phyloP scores from a whole-genome alignment of 53 echinoderm and acorn worm genomes.

The Stichopus horrens region DNA sequence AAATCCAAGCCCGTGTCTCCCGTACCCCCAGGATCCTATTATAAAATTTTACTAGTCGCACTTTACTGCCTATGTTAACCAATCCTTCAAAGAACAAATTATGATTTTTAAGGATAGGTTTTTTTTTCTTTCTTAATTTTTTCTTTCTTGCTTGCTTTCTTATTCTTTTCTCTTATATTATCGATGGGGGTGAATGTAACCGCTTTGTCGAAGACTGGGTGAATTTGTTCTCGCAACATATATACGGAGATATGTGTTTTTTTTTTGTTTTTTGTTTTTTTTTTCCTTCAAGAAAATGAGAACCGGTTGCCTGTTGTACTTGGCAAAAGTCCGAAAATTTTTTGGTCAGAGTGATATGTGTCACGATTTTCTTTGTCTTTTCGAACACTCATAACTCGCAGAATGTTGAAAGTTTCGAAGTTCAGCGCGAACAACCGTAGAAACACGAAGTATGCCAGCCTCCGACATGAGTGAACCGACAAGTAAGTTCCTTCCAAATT shows the following conservation, averaged over 20 bases:
- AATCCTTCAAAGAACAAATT: constrained; percentile 53
- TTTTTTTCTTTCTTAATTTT: background rate
- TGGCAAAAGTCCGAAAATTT: constrained; percentile 50
- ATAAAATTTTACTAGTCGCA: constrained; percentile 52
- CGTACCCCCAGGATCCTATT: constrained; percentile 52
- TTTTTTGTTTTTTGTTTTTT: background rate
- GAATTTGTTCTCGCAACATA: background rate
- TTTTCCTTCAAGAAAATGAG: constrained; percentile 6
- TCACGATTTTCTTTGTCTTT: constrained; percentile 51
- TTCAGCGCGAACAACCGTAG: constrained; percentile 49
- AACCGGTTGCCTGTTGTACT: constrained; percentile 48
- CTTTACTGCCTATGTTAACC: constrained; percentile 53
- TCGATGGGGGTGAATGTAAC: constrained; percentile 24
- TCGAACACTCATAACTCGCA: constrained; percentile 52
- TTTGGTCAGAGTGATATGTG: constrained; percentile 48
- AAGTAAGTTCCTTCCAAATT: constrained; percentile 42
- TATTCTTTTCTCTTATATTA: background rate
- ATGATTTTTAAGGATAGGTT: constrained; percentile 42
- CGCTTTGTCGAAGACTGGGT: constrained; percentile 32
- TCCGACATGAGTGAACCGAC: constrained; percentile 28
- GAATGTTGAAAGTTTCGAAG: constrained; percentile 46
- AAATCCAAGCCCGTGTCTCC: constrained; percentile 42
- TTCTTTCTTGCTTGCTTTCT: too few species aligned
- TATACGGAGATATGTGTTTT: constrained; percentile 26
- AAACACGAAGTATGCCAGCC: constrained; percentile 48